phyloP scores from a whole-genome alignment of 2,113 vertebrate species.

The Leucopsar rothschildi region DNA sequence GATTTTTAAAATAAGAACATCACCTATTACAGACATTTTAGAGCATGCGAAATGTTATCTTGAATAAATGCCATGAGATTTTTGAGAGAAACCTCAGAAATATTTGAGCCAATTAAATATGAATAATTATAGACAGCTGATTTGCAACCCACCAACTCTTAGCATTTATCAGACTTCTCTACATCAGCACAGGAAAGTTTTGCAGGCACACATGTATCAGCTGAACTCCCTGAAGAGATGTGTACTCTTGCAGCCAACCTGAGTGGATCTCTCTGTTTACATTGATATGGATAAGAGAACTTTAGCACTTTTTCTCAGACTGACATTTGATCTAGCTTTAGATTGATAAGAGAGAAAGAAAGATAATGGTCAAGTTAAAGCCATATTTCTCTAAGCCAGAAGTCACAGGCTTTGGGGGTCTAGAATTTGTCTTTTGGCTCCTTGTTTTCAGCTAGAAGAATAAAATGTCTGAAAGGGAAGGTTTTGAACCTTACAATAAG shows the following conservation, averaged over 20 bases:
- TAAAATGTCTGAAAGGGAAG: not conserved
- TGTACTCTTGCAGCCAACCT: accelerated
- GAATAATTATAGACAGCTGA: not conserved
- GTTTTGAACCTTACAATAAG: not conserved
- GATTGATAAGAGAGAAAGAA: not conserved
- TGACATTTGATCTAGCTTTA: not conserved
- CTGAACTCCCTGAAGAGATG: not conserved
- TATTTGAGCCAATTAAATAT: not conserved
- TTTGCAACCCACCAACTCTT: not conserved
- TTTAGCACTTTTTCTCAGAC: not conserved
- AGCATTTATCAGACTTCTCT: not conserved
- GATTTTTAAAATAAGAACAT: not conserved
- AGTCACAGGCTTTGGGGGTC: not conserved
- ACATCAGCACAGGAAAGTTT: not conserved
- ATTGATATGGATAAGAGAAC: not conserved
- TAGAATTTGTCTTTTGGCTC: not conserved
- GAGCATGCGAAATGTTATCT: not conserved
- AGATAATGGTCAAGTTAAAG: not conserved
- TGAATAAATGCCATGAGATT: not conserved
- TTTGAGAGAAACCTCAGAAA: not conserved
- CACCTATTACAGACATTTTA: not conserved
- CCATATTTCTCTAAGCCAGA: not conserved
- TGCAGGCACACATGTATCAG: not conserved
- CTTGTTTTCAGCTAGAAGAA: not conserved
- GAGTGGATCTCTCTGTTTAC: not conserved